These are phyloP conservation scores for Macropodus opercularis DNA, from an alignment of 2,797 vertebrate species.

Conservation along the genomic window DNA sequence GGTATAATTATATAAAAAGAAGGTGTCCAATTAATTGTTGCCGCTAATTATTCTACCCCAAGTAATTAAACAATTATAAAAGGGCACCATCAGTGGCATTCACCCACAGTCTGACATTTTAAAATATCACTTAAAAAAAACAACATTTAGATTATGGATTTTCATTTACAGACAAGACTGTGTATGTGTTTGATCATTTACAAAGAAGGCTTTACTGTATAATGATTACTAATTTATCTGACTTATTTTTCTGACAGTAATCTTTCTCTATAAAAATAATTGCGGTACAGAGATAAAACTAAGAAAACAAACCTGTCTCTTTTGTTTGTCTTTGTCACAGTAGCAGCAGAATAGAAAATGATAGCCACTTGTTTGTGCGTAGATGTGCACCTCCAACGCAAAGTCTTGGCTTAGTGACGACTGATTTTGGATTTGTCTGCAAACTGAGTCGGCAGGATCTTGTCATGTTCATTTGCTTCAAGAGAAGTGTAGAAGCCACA, in stretches of 20 bases:
- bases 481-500: constrained; percentile 42
- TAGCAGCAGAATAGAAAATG: constrained; percentile 16
- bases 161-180: neutral
- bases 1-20: constrained; percentile 11
- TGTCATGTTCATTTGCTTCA: constrained; percentile 58
- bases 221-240: constrained; percentile 8
- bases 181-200: neutral
- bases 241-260: neutral
- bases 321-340: constrained; percentile 15
- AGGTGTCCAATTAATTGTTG: constrained; percentile 1
- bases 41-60: constrained; percentile 3
- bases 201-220: neutral
- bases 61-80: constrained; percentile 4
- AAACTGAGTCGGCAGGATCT: constrained; percentile 51
- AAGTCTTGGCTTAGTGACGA: constrained; percentile 23
- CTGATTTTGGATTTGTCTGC: constrained; percentile 53
- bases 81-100: neutral
- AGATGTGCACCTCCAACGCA: constrained; percentile 24
- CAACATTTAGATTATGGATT: neutral
- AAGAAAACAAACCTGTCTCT: constrained; percentile 3
- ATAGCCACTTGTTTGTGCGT: constrained; percentile 27
- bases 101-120: constrained; percentile 1
- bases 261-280: constrained; percentile 23
- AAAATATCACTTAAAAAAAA: constrained; percentile 13
- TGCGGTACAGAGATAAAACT: constrained; percentile 13